These are phyloP conservation scores for Tachyglossus aculeatus DNA, from an alignment of 2,797 vertebrate species.

Conservation along the genomic window DNA sequence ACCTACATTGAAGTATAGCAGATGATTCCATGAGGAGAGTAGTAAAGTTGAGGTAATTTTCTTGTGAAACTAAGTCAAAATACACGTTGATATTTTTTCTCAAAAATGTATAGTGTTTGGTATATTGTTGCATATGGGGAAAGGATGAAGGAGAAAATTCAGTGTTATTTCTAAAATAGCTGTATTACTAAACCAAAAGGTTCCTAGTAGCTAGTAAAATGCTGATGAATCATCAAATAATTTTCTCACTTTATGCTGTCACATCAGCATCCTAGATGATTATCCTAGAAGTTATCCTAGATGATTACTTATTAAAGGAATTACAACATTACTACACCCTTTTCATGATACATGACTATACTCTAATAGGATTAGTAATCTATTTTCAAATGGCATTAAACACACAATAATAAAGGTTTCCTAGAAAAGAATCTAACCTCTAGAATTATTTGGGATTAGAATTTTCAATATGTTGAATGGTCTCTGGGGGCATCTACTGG, in stretches of 20 bases:
- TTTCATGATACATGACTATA: not conserved
- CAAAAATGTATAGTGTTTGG: too few species aligned
- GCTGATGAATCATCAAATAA: too few species aligned
- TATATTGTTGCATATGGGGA: too few species aligned
- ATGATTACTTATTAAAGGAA: not conserved
- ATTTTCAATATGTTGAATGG: conserved; percentile 72
- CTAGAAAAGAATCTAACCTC: not conserved
- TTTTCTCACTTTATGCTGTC: too few species aligned
- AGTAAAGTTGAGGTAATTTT: rapidly evolving
- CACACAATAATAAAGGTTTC: conserved; percentile 16
- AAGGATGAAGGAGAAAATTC: too few species aligned
- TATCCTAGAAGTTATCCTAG: not conserved
- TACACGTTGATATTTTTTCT: not conserved
- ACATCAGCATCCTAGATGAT: not conserved
- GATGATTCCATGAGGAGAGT: not conserved
- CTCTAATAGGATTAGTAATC: not conserved
- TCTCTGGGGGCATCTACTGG: conserved; percentile 97
- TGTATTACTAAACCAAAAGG: too few species aligned
- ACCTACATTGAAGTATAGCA: not conserved
- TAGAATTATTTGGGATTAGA: not conserved
- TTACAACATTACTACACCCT: not conserved
- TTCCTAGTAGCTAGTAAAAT: too few species aligned
- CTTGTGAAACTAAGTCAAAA: not conserved
- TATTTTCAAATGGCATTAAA: conserved; percentile 10
- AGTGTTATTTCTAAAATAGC: too few species aligned